Evolutionary conservation across 2,888 invertebrate genomes (phyloP), one percentile per base, ranked within the genome.

Genomic region (Ischnura elegans): DNA sequence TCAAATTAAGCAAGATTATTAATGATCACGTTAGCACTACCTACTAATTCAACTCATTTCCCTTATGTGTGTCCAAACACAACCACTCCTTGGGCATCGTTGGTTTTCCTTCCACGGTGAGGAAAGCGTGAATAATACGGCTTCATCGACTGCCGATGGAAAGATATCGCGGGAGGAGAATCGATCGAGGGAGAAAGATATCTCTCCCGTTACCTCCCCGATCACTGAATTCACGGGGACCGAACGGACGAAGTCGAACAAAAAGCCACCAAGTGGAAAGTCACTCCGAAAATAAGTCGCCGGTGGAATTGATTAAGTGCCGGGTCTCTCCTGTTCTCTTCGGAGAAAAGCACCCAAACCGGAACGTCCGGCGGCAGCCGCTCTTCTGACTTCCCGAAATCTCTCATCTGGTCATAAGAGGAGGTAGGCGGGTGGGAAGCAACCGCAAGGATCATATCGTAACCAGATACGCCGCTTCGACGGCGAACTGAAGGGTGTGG

Each of bases 281-380:
- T 36, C 29, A 76, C 76, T 76, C 76, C 76, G 36, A 76, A 76
- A 76, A 76, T 76, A 76, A 76, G 76, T 76, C 76, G 76, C 76
- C 29, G 36, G 76, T n/a, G 76, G 76, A 76, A 76, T 76, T 76
- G 36, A 76, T 76, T 76, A 76, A 76, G 76, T 13, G 76, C 19
- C 76, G 36, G 36, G 36, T 16, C n/a, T 36, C 36, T 76, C 76
- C 36, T 10, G 10, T 16, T 29, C n/a, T 19, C 5, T 4, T 29
- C 10, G 66, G 10, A 29, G 16, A 29, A 76, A 76, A 76, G 66
- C 66, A 76, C 66, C 66, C 29, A 76, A 76, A 76, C 76, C 76
- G 76, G 76, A 76, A 76, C 76, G 76, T 13, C 76, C 36, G 16
- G 25, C 61, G 25, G 25, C 76, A 36, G 16, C 61, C 19, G 25